Conservation (phyloP, 2,113 vertebrate genomes). For the Chaenocephalus aceratus region DNA sequence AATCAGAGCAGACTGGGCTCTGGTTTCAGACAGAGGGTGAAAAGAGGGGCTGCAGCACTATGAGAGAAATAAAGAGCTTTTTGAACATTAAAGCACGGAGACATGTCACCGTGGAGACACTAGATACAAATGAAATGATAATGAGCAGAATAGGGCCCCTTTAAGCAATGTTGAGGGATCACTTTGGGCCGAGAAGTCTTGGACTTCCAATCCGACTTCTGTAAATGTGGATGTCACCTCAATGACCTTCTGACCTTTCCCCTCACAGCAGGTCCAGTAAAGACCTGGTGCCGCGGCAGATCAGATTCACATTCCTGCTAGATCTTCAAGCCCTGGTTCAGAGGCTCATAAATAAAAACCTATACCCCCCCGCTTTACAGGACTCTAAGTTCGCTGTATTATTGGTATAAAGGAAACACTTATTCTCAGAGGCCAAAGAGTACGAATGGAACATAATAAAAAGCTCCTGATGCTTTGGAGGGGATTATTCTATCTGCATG, state of each 20-base stretch:
- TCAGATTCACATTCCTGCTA: slow-evolving; percentile 58
- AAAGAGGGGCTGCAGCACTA: too few relatives aligned
- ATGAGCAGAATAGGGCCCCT: too few relatives aligned
- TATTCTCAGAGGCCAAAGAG: slow-evolving; percentile 15
- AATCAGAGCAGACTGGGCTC: too few relatives aligned
- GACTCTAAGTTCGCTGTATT: slow-evolving; percentile 1
- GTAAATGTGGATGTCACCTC: slow-evolving; percentile 40
- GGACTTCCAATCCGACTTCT: slow-evolving; percentile 11
- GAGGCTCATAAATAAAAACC: slow-evolving; percentile 55
- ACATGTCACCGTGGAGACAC: too few relatives aligned
- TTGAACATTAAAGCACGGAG: too few relatives aligned
- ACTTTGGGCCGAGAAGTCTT: background rate
- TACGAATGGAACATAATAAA: background rate
- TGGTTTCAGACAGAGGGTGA: too few relatives aligned
- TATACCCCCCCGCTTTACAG: background rate
- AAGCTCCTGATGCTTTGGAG: background rate
- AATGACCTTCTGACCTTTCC: slow-evolving; percentile 52
- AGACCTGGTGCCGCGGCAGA: slow-evolving; percentile 26
- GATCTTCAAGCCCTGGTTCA: slow-evolving; percentile 45
- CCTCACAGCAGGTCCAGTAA: slow-evolving; percentile 59
- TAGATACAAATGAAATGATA: too few relatives aligned
- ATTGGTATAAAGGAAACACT: slow-evolving; percentile 13
- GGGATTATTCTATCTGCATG: background rate
- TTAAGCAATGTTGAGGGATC: background rate
- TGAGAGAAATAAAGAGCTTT: too few relatives aligned